Evolutionary conservation across 2,797 vertebrate genomes (phyloP).

Genomic region (Clamator glandarius): DNA sequence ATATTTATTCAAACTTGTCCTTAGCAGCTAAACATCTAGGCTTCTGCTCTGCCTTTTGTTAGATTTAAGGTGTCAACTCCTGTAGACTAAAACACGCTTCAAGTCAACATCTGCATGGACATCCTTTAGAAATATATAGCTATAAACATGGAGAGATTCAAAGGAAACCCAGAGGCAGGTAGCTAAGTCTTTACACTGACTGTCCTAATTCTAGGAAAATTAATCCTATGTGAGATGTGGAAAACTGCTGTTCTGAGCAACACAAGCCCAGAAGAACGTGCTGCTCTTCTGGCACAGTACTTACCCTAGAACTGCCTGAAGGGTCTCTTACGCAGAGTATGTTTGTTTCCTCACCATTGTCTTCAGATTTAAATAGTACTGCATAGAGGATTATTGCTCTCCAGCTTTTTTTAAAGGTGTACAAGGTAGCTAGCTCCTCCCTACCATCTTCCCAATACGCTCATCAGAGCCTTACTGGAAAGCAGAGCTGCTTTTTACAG

Average conservation of each 20-base stretch:
- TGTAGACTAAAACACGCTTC: not conserved
- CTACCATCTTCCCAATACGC: rapidly evolving
- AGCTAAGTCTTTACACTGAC: not conserved
- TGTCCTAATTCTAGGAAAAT: not conserved
- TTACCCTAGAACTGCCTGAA: not conserved
- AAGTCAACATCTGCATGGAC: not conserved
- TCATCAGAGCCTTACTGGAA: not conserved
- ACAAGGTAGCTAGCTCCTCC: not conserved
- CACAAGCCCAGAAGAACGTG: not conserved
- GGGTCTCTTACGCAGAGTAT: rapidly evolving
- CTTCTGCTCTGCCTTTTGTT: not conserved
- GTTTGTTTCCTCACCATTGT: not conserved
- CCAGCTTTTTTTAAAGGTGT: not conserved
- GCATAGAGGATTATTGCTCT: not conserved
- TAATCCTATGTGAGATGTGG: not conserved
- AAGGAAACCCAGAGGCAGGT: not conserved
- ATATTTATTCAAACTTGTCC: constrained; percentile 9
- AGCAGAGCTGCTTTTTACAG: not conserved
- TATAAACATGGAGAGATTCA: not conserved
- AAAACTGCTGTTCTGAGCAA: not conserved
- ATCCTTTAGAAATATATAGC: not conserved
- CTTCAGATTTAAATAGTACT: not conserved
- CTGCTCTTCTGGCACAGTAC: not conserved
- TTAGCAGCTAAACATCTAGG: not conserved
- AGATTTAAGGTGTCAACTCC: not conserved